Percentiles rank a stretch among this genome's conserved stretches.
phyloP scores from a whole-genome alignment of 1,140 invertebrate species.

The Dreissena rostriformis region DNA sequence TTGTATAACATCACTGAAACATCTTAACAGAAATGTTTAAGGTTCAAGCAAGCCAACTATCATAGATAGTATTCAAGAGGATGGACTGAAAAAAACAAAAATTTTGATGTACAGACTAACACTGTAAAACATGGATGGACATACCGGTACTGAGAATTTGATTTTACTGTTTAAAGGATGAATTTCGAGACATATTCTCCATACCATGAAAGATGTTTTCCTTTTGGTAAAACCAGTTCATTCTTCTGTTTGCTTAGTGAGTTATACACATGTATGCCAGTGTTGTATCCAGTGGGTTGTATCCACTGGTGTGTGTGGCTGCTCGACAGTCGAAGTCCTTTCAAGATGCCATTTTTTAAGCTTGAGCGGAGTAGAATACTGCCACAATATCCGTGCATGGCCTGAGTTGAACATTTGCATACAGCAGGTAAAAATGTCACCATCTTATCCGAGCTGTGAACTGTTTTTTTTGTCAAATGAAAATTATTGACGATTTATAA shows the following conservation, averaged over 20 bases:
- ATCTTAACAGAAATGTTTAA: not conserved
- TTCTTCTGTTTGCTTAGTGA: constrained; percentile 71
- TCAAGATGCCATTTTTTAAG: too few species aligned
- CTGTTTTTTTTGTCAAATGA: too few species aligned
- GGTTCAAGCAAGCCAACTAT: not conserved
- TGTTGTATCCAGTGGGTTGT: constrained; percentile 71
- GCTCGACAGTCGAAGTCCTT: too few species aligned
- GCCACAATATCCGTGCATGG: too few species aligned
- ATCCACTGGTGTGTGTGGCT: constrained; percentile 59
- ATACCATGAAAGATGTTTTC: constrained; percentile 70
- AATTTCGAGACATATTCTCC: not conserved
- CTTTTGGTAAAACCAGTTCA: constrained; percentile 71
- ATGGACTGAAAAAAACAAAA: not conserved
- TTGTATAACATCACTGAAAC: too few species aligned
- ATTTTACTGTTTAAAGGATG: not conserved
- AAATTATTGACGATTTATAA: too few species aligned
- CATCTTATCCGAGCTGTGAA: too few species aligned
- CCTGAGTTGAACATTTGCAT: too few species aligned
- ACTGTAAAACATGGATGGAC: not conserved
- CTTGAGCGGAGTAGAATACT: too few species aligned
- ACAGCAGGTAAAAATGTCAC: too few species aligned
- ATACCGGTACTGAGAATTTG: not conserved
- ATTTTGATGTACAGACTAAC: constrained; percentile 1
- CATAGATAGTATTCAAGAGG: constrained; percentile 13
- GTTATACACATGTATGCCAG: constrained; percentile 76